Evolutionary conservation across 2,888 invertebrate genomes (phyloP).

Genomic region (Megamerina dolium): DNA sequence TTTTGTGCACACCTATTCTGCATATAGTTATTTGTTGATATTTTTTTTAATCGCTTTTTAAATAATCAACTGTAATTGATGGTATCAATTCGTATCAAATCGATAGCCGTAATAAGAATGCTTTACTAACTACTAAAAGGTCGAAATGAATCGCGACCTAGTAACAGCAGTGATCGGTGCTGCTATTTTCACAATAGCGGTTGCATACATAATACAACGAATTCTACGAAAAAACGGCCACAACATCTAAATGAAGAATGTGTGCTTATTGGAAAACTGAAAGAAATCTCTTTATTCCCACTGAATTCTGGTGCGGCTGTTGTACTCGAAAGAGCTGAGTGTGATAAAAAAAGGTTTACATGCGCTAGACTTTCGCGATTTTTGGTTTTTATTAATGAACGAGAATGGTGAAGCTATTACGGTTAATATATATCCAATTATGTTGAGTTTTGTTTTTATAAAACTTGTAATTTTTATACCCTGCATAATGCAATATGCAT

Average conservation of each 20-base stretch:
- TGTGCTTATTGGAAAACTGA: slow-evolving; percentile 14
- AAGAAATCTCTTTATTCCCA: slow-evolving; percentile 17
- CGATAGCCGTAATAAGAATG: too few relatives aligned
- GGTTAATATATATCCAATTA: slow-evolving; percentile 14
- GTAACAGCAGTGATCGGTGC: background rate
- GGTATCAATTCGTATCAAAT: too few relatives aligned
- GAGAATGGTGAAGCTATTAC: slow-evolving; percentile 7
- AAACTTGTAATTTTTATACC: too few relatives aligned
- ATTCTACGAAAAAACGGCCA: background rate
- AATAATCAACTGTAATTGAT: too few relatives aligned
- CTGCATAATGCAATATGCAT: too few relatives aligned
- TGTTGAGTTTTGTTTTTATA: slow-evolving; percentile 16
- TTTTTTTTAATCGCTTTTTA: too few relatives aligned
- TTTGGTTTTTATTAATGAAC: slow-evolving; percentile 10
- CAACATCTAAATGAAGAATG: slow-evolving; percentile 10
- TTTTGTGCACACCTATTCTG: too few relatives aligned
- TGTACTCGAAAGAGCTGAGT: slow-evolving; percentile 11
- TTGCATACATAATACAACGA: slow-evolving; percentile 8
- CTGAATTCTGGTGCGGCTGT: slow-evolving; percentile 16
- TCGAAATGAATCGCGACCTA: too few relatives aligned
- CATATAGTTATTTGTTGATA: too few relatives aligned
- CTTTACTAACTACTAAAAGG: too few relatives aligned
- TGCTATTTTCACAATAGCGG: slow-evolving; percentile 2
- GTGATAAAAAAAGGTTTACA: slow-evolving; percentile 12
- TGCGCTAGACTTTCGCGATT: slow-evolving; percentile 12